phyloP scores from a whole-genome alignment of 2,113 vertebrate species.

The Peromyscus leucopus region DNA sequence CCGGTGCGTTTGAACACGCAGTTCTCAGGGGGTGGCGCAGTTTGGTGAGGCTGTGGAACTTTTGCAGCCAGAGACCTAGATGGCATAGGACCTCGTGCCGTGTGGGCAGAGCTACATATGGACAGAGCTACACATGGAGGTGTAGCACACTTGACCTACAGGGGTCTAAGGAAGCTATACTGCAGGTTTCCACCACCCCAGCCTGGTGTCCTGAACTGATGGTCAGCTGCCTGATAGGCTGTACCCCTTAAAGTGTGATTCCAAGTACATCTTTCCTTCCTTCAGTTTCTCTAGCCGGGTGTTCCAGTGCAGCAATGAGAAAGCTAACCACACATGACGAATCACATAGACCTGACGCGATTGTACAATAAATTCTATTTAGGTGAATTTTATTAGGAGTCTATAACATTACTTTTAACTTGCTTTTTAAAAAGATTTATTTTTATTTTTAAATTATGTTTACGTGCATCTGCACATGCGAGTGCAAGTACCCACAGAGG shows the following conservation, averaged over 20 bases:
- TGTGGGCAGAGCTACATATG: too few species aligned
- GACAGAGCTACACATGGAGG: not conserved
- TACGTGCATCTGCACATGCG: not conserved
- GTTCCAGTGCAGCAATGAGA: not conserved
- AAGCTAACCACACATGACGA: not conserved
- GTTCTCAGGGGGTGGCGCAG: too few species aligned
- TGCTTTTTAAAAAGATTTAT: not conserved
- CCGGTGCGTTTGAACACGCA: not conserved
- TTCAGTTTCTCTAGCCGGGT: too few species aligned
- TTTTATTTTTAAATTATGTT: not conserved
- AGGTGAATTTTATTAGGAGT: not conserved
- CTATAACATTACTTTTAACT: not conserved
- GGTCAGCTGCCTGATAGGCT: not conserved
- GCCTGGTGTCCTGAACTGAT: not conserved
- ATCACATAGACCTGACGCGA: not conserved
- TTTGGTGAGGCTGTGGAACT: not conserved
- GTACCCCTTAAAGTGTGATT: not conserved
- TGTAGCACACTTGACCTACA: not conserved
- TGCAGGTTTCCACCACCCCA: not conserved
- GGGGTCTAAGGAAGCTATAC: not conserved
- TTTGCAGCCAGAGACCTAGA: too few species aligned
- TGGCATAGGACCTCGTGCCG: not conserved
- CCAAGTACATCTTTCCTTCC: not conserved
- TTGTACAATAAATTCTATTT: not conserved
- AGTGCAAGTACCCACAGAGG: not conserved